These are phyloP conservation scores for Cinara cedri DNA, from an alignment of 2,888 invertebrate genomes.

Conservation along the genomic window DNA sequence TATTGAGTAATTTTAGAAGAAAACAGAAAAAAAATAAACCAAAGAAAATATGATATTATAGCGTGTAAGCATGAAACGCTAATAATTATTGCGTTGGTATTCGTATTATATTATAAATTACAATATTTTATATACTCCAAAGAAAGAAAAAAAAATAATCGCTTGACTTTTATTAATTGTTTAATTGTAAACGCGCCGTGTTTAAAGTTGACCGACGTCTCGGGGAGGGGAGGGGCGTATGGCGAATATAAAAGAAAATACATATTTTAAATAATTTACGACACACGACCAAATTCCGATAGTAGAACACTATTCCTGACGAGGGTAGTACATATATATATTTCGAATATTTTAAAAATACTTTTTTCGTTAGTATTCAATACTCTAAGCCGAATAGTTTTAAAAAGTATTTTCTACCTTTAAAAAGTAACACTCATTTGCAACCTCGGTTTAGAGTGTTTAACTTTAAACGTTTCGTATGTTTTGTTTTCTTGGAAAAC, in stretches of 20 bases:
- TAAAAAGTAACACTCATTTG: too few relatives aligned
- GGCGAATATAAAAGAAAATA: neutral
- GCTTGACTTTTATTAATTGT: conserved; percentile 42
- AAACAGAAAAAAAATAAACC: neutral
- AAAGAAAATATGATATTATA: conserved; percentile 9
- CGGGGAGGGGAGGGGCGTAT: neutral
- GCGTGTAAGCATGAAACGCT: conserved; percentile 40
- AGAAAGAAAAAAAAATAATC: neutral
- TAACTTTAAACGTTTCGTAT: too few relatives aligned
- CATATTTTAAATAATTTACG: neutral
- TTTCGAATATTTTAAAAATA: too few relatives aligned
- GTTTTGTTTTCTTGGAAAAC: too few relatives aligned
- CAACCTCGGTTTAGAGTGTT: too few relatives aligned
- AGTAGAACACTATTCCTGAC: neutral
- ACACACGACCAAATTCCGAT: neutral
- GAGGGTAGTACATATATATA: too few relatives aligned
- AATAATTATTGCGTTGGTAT: conserved; percentile 27
- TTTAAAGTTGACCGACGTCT: neutral
- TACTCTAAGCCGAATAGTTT: too few relatives aligned
- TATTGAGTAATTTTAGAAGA: conserved; percentile 29
- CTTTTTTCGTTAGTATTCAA: too few relatives aligned
- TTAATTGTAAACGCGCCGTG: conserved; percentile 26
- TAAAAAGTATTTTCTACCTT: too few relatives aligned
- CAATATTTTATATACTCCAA: conserved; percentile 2
- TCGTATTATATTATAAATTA: conserved; percentile 14